These are phyloP conservation scores for Chloroceryle amazona DNA, from an alignment of 2,797 vertebrate species.

Conservation along the genomic window DNA sequence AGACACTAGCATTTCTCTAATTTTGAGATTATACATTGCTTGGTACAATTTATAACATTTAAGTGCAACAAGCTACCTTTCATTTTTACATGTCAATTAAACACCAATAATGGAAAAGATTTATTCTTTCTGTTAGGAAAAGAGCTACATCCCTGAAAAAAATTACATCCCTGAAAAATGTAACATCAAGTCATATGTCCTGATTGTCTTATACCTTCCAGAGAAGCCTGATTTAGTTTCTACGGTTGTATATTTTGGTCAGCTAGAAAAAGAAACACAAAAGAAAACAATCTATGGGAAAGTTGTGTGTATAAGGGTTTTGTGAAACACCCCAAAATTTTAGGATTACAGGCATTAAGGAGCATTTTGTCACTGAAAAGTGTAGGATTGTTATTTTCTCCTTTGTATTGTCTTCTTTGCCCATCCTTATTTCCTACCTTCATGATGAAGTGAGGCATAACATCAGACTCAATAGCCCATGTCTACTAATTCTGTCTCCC, in stretches of 20 bases:
- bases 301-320: not conserved
- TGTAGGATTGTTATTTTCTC: not conserved
- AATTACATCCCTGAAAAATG: not conserved
- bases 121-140: not conserved
- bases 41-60: not conserved
- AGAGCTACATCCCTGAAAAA: constrained; percentile 10
- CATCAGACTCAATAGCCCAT: not conserved
- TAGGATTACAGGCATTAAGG: not conserved
- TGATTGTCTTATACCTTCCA: not conserved
- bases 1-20: not conserved
- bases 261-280: not conserved
- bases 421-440: not conserved
- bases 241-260: not conserved
- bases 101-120: not conserved
- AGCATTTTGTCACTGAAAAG: not conserved
- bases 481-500: not conserved
- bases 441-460: not conserved
- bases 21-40: constrained; percentile 15
- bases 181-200: not conserved
- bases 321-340: not conserved
- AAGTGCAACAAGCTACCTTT: not conserved
- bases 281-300: not conserved
- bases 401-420: not conserved
- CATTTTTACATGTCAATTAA: constrained; percentile 24
- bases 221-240: not conserved